Base-by-base conservation (phyloP, 1,140 invertebrate genomes). In the Drosophila aff. region DNA sequence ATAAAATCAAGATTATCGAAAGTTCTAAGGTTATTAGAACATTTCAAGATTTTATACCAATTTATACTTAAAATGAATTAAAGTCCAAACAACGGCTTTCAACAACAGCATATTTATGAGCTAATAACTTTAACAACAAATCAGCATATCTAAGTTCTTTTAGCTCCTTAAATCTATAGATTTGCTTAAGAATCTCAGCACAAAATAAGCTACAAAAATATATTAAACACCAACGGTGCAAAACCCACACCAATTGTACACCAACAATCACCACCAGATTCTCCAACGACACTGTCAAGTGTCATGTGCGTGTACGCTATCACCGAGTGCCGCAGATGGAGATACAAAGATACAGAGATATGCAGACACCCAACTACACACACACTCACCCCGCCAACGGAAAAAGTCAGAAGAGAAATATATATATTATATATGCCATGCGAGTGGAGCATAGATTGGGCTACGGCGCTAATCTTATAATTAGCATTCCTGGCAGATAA, bases 401-500 rank as follows among this genome's bases (percentile, higher is more conserved):
- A 40, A 43, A 62, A 63, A 63, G 68, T 38, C 46, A n/a, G 38
- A 59, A 43, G 73, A 62, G 46, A 53, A 38, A 73, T 50, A 58
- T 10, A 49, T 16, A 36, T 49, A 41, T 31, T 41, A 36, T 40
- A 31, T 64, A 64, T 75, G 52, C 40, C 58, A 16, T 40, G 41
- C 40, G 58, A 33, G 61, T 46, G 61, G 8, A 66, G 63, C 64
- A 79, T 69, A 82, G 78, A 71, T 79, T 50, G 75, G 79, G 69
- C 76, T 74, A 60, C 84, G 73, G 58, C 81, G 82, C 74, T 87
- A 90, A 89, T 89, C 84, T 89, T 90, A 89, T 90, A 89, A 89
- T 89, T 89, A 89, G 84, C 84, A 89, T 89, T 90, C 84, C 87
- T 89, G 84, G 78, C 84, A 89, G 84, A 89, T 89, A 89, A 89